Evolutionary conservation across 2,888 invertebrate genomes (phyloP).

Genomic region (Cryptocheilus praepositus): DNA sequence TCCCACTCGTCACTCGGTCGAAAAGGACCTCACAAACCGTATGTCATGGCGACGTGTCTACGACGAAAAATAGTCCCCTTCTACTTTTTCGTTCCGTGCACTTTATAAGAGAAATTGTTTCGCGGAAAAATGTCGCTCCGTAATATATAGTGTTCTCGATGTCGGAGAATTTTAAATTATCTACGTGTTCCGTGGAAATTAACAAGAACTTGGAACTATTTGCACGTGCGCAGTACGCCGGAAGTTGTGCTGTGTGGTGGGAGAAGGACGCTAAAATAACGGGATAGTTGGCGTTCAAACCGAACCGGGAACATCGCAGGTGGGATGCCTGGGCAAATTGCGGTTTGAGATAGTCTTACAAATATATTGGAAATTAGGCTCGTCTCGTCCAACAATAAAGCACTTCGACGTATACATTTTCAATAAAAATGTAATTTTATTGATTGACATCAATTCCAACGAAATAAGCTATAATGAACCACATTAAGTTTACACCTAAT

Average conservation of each 20-base stretch:
- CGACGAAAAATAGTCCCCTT: constrained; percentile 45
- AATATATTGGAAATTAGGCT: neutral
- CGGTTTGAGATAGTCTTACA: neutral
- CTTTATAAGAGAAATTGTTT: neutral
- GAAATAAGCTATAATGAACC: no score
- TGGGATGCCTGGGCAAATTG: neutral
- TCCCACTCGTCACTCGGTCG: constrained; percentile 21
- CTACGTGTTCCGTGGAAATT: no score
- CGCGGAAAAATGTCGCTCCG: no score
- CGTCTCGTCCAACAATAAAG: neutral
- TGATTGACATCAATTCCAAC: constrained; percentile 1
- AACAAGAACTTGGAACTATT: no score
- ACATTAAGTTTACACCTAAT: no score
- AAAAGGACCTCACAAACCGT: constrained; percentile 37
- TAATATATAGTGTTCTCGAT: no score
- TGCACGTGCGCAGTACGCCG: neutral
- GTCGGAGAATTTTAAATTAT: no score
- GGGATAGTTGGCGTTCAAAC: neutral
- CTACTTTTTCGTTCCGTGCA: constrained; percentile 4
- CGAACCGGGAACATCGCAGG: neutral
- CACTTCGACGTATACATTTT: neutral
- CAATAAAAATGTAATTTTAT: constrained; percentile 9
- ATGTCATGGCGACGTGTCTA: constrained; percentile 51
- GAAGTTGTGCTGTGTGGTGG: neutral
- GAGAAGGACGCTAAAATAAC: neutral